These are phyloP conservation scores for Cuniculus paca DNA, from an alignment of 2,797 vertebrate genomes.

Conservation along the genomic window DNA sequence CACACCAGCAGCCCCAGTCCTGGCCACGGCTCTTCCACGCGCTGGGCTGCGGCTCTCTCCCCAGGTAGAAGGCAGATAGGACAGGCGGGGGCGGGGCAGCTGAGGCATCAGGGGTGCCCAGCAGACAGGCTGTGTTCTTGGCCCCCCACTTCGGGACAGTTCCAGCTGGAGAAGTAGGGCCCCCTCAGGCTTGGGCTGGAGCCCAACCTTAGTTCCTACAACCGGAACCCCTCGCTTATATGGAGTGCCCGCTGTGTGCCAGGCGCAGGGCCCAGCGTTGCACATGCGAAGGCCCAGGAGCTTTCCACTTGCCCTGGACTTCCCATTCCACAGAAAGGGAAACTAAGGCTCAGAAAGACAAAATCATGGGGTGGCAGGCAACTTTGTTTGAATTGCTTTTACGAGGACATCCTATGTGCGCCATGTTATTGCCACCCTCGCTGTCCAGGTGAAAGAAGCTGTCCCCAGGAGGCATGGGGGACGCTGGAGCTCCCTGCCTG, in stretches of 20 bases:
- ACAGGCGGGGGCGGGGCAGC: rapidly evolving
- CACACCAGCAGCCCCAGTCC: rapidly evolving
- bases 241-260: rapidly evolving
- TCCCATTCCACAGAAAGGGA: background rate
- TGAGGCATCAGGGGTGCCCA: background rate
- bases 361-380: background rate
- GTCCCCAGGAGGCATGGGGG: too few species aligned
- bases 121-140: background rate
- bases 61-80: rapidly evolving
- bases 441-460: background rate
- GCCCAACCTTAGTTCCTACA: rapidly evolving
- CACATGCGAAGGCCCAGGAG: rapidly evolving
- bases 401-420: rapidly evolving
- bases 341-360: background rate
- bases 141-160: rapidly evolving
- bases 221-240: rapidly evolving
- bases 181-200: background rate
- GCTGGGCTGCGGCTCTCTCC: rapidly evolving
- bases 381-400: background rate
- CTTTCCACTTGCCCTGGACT: rapidly evolving
- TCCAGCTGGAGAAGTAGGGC: too few species aligned
- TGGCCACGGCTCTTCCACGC: rapidly evolving
- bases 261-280: background rate
- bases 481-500: too few species aligned
- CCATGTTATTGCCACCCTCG: rapidly evolving